Evolutionary conservation across 1,140 invertebrate genomes (phyloP), one percentile per base, ranked within the genome.

Genomic region (Papilio helenus): DNA sequence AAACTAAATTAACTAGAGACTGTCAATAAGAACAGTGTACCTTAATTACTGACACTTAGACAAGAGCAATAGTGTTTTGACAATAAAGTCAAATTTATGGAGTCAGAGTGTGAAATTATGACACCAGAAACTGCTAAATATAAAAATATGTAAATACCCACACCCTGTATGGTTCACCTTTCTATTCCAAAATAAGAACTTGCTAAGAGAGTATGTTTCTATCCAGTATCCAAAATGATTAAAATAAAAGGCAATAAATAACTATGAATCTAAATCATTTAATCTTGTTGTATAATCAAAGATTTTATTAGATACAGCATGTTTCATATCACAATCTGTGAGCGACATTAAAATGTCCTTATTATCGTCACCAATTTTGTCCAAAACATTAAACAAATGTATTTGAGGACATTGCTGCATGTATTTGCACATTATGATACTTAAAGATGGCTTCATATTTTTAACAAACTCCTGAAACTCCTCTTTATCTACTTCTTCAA

Each of bases 401-500:
- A 87, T 82, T 39, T 90, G 84, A 10, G 84, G 80, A 85, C 89
- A 91, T 79, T 88, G 88, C 18, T 85, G 82, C 68, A 94, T 80
- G 77, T 93, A 94, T 8, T 81, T 78, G 76, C 87, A 88, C 51
- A 93, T 86, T 26, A 92, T 76, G 39, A 73, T 85, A 72, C 88
- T 84, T 39, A 94, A 78, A 34, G 87, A 85, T 42, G 82, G 81
- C 78, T 89, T 90, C 51, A 93, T 84, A 84, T 92, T 86, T 20
- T 81, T 81, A 1, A 84, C 81, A 80, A 92, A 90, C 0, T 83
- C 82, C 72, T 86, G 81, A 18, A 90, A 79, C 68, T 93, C 90
- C 42, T 91, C 91, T 46, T 85, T 89, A 58, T 91, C 88, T 72
- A 90, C 87, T 26, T 86, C 86, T 82, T 93, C 90, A 87, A 93